These are phyloP conservation scores for Tiphia femorata DNA, from an alignment of 2,888 invertebrate genomes.

Conservation along the genomic window DNA sequence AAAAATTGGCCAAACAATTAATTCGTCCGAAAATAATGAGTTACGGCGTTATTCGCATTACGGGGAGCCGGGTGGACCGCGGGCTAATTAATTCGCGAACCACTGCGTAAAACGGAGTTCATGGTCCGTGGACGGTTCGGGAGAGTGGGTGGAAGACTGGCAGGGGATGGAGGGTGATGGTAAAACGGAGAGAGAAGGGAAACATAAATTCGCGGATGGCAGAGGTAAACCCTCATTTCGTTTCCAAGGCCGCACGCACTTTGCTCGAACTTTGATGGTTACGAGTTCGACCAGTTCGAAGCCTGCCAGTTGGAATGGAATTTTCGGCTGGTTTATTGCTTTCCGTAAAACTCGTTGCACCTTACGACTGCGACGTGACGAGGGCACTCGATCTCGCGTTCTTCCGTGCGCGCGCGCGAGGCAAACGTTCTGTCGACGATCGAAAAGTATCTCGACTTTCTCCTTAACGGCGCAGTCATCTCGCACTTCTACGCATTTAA, in stretches of 20 bases:
- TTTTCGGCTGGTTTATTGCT: constrained; percentile 30
- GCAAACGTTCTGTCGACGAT: too few species aligned
- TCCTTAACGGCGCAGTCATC: too few species aligned
- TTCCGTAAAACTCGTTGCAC: constrained; percentile 4
- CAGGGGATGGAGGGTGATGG: not conserved
- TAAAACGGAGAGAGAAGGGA: constrained; percentile 1
- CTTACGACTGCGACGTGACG: not conserved
- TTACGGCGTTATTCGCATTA: constrained; percentile 11
- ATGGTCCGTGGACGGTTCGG: constrained; percentile 14
- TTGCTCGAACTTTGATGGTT: constrained; percentile 38
- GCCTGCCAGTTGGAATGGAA: constrained; percentile 23
- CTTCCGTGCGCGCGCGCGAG: too few species aligned
- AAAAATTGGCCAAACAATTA: not conserved
- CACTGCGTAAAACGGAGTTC: constrained; percentile 23
- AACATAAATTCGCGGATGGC: constrained; percentile 25
- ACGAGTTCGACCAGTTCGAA: constrained; percentile 16
- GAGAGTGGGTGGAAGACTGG: not conserved
- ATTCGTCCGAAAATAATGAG: constrained; percentile 4
- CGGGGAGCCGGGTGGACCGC: constrained; percentile 14
- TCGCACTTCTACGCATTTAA: too few species aligned
- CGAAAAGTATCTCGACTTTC: too few species aligned
- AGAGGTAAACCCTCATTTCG: constrained; percentile 20
- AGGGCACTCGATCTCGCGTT: too few species aligned
- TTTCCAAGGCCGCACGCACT: constrained; percentile 30
- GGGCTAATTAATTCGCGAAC: constrained; percentile 34